phyloP scores from a whole-genome alignment of 1,140 invertebrate species.

The Cardiocondyla obscurior region DNA sequence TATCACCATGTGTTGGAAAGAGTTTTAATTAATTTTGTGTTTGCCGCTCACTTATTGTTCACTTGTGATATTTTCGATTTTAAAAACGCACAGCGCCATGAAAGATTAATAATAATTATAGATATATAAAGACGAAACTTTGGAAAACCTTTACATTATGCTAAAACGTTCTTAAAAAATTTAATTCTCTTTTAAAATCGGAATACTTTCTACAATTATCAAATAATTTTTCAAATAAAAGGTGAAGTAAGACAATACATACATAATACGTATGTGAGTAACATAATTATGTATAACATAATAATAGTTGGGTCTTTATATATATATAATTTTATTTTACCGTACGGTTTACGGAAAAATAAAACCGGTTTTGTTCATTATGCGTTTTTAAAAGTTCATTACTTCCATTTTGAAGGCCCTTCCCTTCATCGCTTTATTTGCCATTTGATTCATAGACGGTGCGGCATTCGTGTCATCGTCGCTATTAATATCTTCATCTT shows the following conservation, averaged over 20 bases:
- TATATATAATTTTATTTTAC: slow-evolving; percentile 31
- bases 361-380: background rate
- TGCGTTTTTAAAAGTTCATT: slow-evolving; percentile 79
- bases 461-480: slow-evolving; percentile 80
- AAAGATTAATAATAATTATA: slow-evolving; percentile 9
- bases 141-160: background rate
- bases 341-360: background rate
- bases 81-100: slow-evolving; percentile 18
- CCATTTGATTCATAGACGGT: slow-evolving; percentile 74
- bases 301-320: slow-evolving; percentile 29
- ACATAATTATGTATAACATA: background rate
- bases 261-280: background rate
- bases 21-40: background rate
- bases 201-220: background rate
- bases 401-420: slow-evolving; percentile 83
- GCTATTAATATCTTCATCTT: slow-evolving; percentile 82
- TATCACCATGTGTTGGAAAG: background rate
- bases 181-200: background rate
- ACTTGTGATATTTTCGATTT: slow-evolving; percentile 15
- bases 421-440: slow-evolving; percentile 75
- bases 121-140: slow-evolving; percentile 35
- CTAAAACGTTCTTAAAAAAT: background rate
- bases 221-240: background rate
- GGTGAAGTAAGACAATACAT: background rate
- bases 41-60: background rate